A percentile compares a stretch with the other conserved stretches of the same genome.
phyloP scores from a whole-genome alignment of 2,888 invertebrate species.

The Isotomurus palustris region DNA sequence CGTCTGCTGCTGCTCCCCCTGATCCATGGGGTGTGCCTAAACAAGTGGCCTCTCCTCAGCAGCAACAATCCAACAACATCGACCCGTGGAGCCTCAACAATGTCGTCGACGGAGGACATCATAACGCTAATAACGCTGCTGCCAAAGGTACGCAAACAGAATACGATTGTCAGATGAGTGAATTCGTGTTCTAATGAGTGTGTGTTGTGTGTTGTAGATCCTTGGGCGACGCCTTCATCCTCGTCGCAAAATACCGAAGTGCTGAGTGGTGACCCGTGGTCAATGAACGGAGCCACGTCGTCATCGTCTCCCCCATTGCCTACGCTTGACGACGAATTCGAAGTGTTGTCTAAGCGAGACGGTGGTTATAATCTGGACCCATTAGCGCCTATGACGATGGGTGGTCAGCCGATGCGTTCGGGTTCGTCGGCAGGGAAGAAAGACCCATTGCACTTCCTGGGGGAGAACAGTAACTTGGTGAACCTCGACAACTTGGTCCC shows the following conservation, averaged over 20 bases:
- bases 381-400: slow-evolving; percentile 37
- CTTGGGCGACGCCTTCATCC: slow-evolving; percentile 55
- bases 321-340: slow-evolving; percentile 71
- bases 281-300: slow-evolving; percentile 36
- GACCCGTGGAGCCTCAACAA: too few relatives aligned
- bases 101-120: too few relatives aligned
- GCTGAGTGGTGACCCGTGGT: slow-evolving; percentile 53
- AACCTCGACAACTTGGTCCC: slow-evolving; percentile 94
- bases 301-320: slow-evolving; percentile 53
- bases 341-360: slow-evolving; percentile 72
- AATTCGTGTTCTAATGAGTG: neutral
- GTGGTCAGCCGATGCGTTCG: too few relatives aligned
- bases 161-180: too few relatives aligned
- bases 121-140: too few relatives aligned
- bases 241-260: slow-evolving; percentile 32
- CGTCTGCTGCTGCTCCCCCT: neutral
- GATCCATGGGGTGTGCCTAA: neutral
- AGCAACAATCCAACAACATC: too few relatives aligned
- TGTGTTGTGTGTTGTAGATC: slow-evolving; percentile 52
- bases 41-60: too few relatives aligned
- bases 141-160: too few relatives aligned
- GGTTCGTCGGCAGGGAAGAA: slow-evolving; percentile 64
- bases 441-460: slow-evolving; percentile 92
- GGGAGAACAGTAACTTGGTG: slow-evolving; percentile 92
- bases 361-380: slow-evolving; percentile 38